These are phyloP conservation scores for Numenius arquata DNA, from an alignment of 2,113 vertebrate species.

Conservation along the genomic window DNA sequence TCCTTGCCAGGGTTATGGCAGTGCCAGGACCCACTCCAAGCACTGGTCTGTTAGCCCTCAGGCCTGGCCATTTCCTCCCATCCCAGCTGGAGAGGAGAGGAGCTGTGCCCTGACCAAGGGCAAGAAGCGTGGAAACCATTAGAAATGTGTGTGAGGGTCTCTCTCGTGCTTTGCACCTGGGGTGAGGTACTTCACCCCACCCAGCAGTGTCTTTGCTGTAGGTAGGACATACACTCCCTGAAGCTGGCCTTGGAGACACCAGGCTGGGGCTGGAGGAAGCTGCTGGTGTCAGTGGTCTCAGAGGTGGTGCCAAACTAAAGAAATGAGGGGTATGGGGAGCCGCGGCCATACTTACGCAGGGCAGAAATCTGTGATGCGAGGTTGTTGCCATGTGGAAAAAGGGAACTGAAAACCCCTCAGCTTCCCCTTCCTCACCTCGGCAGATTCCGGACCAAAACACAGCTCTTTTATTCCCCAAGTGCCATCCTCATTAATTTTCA, in stretches of 20 bases:
- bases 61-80: neutral
- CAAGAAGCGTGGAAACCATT: rapidly evolving
- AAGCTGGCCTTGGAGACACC: neutral
- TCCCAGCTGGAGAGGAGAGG: neutral
- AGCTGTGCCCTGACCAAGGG: neutral
- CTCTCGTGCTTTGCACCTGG: neutral
- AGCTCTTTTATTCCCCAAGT: neutral
- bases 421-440: neutral
- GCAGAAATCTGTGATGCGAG: neutral
- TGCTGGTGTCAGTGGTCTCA: neutral
- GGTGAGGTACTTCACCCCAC: neutral
- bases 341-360: rapidly evolving
- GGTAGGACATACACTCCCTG: rapidly evolving
- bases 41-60: neutral
- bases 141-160: neutral
- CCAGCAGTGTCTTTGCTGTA: neutral
- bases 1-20: neutral
- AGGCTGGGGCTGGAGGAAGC: neutral
- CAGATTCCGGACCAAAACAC: neutral
- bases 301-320: neutral
- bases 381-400: neutral
- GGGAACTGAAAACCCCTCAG: conserved; percentile 4
- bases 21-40: neutral
- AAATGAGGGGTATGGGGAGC: neutral
- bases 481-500: neutral